Conservation (phyloP, 2,797 vertebrate species). For the Liparis tanakae region DNA sequence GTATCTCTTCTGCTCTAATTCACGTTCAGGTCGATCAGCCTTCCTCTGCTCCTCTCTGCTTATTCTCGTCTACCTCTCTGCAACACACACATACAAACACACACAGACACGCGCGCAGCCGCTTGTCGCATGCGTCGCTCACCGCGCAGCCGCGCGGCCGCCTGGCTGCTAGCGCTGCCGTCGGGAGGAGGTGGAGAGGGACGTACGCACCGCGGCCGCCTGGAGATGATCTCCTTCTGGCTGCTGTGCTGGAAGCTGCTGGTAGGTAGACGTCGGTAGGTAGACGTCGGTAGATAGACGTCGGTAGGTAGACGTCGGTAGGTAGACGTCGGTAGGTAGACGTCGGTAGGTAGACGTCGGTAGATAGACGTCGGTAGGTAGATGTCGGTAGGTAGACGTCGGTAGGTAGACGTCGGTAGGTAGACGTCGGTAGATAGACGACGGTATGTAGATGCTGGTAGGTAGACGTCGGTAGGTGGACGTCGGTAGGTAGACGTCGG, state of each 20-base stretch:
- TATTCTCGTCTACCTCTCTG: conserved; percentile 9
- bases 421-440: too few relatives aligned
- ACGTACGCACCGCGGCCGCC: conserved; percentile 67
- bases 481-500: too few relatives aligned
- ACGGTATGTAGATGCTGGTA: too few relatives aligned
- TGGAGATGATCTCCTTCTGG: conserved; percentile 82
- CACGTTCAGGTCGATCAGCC: conserved; percentile 56
- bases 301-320: too few relatives aligned
- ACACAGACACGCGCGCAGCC: conserved; percentile 17
- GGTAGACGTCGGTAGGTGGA: too few relatives aligned
- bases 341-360: too few relatives aligned
- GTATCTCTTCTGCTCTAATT: conserved; percentile 71
- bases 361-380: too few relatives aligned
- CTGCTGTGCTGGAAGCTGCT: conserved; percentile 80
- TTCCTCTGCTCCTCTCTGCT: conserved; percentile 18
- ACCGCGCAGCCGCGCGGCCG: conserved; percentile 64
- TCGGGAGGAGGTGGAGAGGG: conserved; percentile 61
- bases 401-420: too few relatives aligned
- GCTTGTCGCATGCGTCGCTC: conserved; percentile 57
- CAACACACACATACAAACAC: conserved; percentile 13
- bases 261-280: too few relatives aligned
- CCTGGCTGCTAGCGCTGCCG: conserved; percentile 73
- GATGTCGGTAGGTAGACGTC: too few relatives aligned
- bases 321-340: too few relatives aligned
- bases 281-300: too few relatives aligned